These are phyloP conservation scores for Meloidogyne exigua DNA, from an alignment of 1,140 invertebrate genomes.

Conservation along the genomic window DNA sequence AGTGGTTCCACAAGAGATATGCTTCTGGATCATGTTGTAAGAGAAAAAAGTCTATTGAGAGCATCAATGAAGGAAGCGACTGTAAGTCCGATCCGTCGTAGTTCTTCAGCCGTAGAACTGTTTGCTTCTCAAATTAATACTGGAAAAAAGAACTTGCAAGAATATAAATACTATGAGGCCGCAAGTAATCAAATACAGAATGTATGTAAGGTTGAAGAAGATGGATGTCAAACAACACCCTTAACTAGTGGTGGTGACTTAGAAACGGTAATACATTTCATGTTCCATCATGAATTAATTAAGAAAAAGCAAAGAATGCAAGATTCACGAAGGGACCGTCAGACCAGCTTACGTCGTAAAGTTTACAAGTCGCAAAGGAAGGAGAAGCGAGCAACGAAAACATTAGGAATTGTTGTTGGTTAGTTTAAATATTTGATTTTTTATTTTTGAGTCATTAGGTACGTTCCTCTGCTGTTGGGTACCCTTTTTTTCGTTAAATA, in stretches of 20 bases:
- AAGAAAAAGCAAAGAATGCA: constrained; percentile 8
- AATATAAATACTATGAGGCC: neutral
- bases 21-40: neutral
- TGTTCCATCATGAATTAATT: neutral
- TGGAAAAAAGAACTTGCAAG: neutral
- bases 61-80: neutral
- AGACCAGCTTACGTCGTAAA: constrained; percentile 51
- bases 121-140: neutral
- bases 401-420: constrained; percentile 96
- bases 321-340: constrained; percentile 46
- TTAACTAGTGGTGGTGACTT: neutral
- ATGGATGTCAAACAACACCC: neutral
- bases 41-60: neutral
- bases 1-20: neutral
- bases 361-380: constrained; percentile 61
- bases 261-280: neutral
- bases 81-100: neutral
- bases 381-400: constrained; percentile 98
- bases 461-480: constrained; percentile 98
- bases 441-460: constrained; percentile 67
- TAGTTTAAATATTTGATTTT: constrained; percentile 64
- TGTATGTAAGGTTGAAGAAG: neutral
- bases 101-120: constrained; percentile 18
- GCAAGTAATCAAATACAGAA: neutral
- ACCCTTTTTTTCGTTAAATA: constrained; percentile 96